Evolutionary conservation across 2,113 vertebrate species (phyloP), one percentile per base, ranked within the genome.

Genomic region (Malurus cyaneus): DNA sequence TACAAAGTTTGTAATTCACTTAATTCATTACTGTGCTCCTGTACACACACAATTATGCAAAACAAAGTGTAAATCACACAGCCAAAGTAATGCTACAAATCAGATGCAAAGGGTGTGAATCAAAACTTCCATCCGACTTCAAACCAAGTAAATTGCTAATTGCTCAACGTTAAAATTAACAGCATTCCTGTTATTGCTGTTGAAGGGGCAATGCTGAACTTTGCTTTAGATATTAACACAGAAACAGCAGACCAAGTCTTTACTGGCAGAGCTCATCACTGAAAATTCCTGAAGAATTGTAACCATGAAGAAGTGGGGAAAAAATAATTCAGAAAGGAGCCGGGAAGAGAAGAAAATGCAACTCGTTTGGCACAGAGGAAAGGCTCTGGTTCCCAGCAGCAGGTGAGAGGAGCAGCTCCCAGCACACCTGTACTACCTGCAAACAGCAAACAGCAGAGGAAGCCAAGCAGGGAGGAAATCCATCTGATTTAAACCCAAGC

Each of bases 311-410:
- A 41, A 50, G 5, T 1, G 4, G 72, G 62, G 18, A 52, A 61
- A 15, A 5, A 39, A 49, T 44, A 32, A 19, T 0, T 19, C 7
- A 31, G 21, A 19, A 28, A 23, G 26, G 26, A 53, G 15, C 3
- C 1, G 14, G 11, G 34, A n/a, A 56, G 52, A 64, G 50, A 23
- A 44, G 41, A 23, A 31, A 59, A 18, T 3, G 7, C 13, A 54
- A 2, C 9, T 28, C 2, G 6, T 61, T 6, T 26, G 7, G 39
- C 41, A 20, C 0, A 1, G 54, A 71, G 49, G 6, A 54, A 65
- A 82, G 57, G 2, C 41, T 8, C 16, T 6, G 6, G 18, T 31
- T 17, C 73, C 21, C 4, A n/a, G 34, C 18, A 60, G 28, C 9
- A 5, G 17, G 36, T 41, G 17, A 19, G 21, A 11, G 16, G 18